A percentile compares a stretch with the other conserved stretches of the same genome.
Conservation (phyloP, 2,797 vertebrate species). For the Enteromius fasciolatus region DNA sequence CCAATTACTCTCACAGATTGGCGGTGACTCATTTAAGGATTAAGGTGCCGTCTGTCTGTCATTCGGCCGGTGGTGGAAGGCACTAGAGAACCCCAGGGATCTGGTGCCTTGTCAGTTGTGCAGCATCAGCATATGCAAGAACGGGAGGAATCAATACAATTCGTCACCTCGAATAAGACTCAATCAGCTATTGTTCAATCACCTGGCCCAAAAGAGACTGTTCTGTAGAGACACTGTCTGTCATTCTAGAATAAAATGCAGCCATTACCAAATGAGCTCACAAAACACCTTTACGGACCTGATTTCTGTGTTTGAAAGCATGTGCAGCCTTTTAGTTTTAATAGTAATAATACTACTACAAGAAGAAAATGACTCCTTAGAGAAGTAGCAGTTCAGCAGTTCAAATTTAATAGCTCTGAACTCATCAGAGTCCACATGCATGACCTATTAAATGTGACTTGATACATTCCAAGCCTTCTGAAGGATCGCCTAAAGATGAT, state of each 20-base stretch:
- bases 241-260: constrained; percentile 61
- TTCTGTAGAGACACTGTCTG: constrained; percentile 61
- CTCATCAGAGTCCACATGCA: no score
- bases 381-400: neutral
- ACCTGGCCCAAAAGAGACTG: constrained; percentile 56
- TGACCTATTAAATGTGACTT: no score
- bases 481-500: no score
- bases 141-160: constrained; percentile 75
- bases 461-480: no score
- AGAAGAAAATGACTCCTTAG: neutral
- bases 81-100: constrained; percentile 58
- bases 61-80: constrained; percentile 51
- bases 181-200: constrained; percentile 72
- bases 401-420: neutral
- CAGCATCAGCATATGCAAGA: constrained; percentile 71
- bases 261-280: neutral
- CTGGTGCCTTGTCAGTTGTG: constrained; percentile 61
- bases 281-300: neutral
- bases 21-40: constrained; percentile 56
- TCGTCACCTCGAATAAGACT: constrained; percentile 73
- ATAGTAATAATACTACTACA: neutral
- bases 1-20: constrained; percentile 30
- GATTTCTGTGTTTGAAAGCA: neutral
- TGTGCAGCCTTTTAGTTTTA: neutral
- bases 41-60: constrained; percentile 66